Conservation (phyloP, 2,888 invertebrate genomes). For the Spatulosminthurus flaviceps region DNA sequence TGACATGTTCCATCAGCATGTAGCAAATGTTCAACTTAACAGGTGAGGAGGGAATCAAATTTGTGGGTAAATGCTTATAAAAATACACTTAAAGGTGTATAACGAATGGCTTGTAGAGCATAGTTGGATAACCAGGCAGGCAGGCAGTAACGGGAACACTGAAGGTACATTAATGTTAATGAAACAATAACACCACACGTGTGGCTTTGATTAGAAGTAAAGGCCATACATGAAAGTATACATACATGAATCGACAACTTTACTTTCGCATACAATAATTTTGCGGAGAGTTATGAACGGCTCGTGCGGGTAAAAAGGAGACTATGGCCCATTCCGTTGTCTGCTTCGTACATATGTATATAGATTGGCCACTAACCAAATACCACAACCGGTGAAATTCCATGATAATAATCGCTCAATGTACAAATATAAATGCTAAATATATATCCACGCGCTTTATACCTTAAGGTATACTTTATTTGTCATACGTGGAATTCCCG, state of each 20-base stretch:
- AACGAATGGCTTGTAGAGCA: not conserved
- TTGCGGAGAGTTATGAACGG: not conserved
- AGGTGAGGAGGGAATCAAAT: not conserved
- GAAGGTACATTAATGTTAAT: constrained; percentile 25
- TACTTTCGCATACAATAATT: constrained; percentile 4
- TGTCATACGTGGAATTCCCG: not conserved
- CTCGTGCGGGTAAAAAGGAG: constrained; percentile 20
- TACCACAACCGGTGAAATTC: too few relatives aligned
- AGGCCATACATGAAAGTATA: not conserved
- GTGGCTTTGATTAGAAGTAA: constrained; percentile 1
- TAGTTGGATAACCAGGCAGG: not conserved
- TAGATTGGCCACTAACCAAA: too few relatives aligned
- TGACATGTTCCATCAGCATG: too few relatives aligned
- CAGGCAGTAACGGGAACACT: not conserved
- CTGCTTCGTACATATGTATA: not conserved
- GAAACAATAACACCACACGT: constrained; percentile 31
- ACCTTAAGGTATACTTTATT: too few relatives aligned
- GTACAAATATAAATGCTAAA: too few relatives aligned
- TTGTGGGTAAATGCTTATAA: not conserved
- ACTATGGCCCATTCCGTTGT: not conserved
- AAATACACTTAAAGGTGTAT: not conserved
- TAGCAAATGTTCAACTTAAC: not conserved
- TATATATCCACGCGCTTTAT: too few relatives aligned
- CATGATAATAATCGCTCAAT: too few relatives aligned
- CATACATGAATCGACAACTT: not conserved